These are phyloP conservation scores for Phataginus tetradactyla DNA, from an alignment of 2,797 vertebrate genomes.

Conservation along the genomic window DNA sequence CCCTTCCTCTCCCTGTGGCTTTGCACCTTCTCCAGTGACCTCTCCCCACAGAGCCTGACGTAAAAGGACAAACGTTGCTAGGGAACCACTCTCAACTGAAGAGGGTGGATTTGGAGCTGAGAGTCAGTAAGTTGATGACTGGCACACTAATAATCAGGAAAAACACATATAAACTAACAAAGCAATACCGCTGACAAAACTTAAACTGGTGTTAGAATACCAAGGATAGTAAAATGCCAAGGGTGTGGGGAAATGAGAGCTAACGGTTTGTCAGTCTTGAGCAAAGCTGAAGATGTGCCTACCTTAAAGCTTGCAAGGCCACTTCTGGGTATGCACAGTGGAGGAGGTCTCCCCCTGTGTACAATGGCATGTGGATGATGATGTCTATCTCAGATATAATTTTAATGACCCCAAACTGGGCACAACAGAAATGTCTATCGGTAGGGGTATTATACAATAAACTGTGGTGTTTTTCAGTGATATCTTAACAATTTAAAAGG, in stretches of 20 bases:
- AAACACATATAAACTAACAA: neutral
- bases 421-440: neutral
- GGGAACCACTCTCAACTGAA: neutral
- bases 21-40: neutral
- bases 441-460: neutral
- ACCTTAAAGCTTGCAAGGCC: neutral
- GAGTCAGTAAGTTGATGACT: neutral
- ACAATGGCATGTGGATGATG: neutral
- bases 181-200: neutral
- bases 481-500: neutral
- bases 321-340: neutral
- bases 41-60: neutral
- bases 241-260: neutral
- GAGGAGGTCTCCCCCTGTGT: neutral
- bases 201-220: neutral
- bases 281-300: neutral
- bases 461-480: neutral
- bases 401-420: neutral
- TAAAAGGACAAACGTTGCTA: neutral
- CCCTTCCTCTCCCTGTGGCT: neutral
- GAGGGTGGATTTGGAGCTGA: neutral
- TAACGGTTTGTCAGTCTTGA: neutral
- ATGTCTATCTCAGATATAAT: neutral
- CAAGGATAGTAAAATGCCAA: neutral
- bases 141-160: neutral